These are phyloP conservation scores for Drosophila hydei DNA, from an alignment of 1,140 invertebrate genomes.

Conservation along the genomic window DNA sequence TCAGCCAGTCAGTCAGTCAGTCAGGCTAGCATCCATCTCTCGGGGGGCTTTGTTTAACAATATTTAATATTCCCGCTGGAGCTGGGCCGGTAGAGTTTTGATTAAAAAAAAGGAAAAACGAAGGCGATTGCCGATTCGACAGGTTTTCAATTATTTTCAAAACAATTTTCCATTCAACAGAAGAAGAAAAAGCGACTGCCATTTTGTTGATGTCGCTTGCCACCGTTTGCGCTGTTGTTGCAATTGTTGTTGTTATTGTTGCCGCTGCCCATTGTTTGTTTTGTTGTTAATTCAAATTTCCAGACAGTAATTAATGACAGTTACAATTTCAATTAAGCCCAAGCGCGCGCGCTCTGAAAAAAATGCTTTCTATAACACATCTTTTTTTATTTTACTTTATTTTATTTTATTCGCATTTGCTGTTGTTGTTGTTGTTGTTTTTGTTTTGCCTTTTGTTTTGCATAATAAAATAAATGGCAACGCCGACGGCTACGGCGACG, in stretches of 20 bases:
- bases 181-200: conserved; percentile 24
- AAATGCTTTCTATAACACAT: conserved; percentile 68
- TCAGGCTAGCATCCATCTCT: conserved; percentile 50
- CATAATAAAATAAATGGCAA: conserved; percentile 81
- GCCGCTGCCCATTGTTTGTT: conserved; percentile 41
- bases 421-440: conserved; percentile 60
- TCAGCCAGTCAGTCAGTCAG: conserved; percentile 13
- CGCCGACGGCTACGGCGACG: conserved; percentile 50
- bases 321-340: conserved; percentile 82
- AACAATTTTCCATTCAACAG: conserved; percentile 31
- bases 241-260: conserved; percentile 49
- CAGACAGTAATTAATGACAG: conserved; percentile 84
- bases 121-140: conserved; percentile 68
- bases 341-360: conserved; percentile 40
- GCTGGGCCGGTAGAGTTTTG: conserved; percentile 43
- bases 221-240: conserved; percentile 30
- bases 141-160: conserved; percentile 78
- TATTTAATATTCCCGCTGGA: conserved; percentile 80
- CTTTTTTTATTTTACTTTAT: conserved; percentile 47
- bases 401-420: conserved; percentile 55
- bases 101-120: conserved; percentile 58
- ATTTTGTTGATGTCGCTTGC: conserved; percentile 41
- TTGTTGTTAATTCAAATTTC: conserved; percentile 79
- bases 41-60: conserved; percentile 61
- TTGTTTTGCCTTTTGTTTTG: conserved; percentile 60